These are phyloP conservation scores for Pteruthius melanotis DNA, from an alignment of 2,113 vertebrate genomes.

Conservation along the genomic window DNA sequence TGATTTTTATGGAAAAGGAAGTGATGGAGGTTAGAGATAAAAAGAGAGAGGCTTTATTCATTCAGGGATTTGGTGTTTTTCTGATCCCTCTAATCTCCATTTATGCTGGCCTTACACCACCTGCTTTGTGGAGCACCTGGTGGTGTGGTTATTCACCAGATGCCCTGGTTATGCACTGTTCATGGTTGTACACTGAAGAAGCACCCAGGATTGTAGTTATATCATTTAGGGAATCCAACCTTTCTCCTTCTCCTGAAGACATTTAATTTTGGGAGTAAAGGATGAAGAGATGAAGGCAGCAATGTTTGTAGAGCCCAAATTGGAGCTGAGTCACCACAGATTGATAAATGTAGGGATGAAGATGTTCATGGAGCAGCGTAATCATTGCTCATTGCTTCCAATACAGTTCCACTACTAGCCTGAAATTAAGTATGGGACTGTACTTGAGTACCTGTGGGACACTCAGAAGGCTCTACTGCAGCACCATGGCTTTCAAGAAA, in stretches of 20 bases:
- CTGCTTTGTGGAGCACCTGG: rapidly evolving
- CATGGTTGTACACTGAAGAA: not conserved
- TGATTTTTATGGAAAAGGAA: not conserved
- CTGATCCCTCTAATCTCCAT: not conserved
- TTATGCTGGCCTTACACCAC: not conserved
- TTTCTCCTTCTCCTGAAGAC: not conserved
- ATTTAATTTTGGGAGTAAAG: not conserved
- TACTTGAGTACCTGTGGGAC: not conserved
- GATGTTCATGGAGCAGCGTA: not conserved
- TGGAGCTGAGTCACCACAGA: not conserved
- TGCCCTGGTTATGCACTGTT: not conserved
- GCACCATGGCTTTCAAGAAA: not conserved
- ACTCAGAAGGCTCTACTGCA: not conserved
- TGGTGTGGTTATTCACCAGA: not conserved
- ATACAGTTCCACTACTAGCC: not conserved
- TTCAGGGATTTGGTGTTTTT: not conserved
- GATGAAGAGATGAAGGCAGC: not conserved
- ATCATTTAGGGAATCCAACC: not conserved
- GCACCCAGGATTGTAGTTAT: not conserved
- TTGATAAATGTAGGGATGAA: not conserved
- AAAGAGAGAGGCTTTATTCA: not conserved
- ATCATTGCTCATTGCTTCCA: not conserved
- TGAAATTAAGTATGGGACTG: not conserved
- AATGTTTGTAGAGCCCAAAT: not conserved
- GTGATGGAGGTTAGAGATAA: not conserved